Base-by-base conservation (phyloP, 2,888 invertebrate genomes). In the Drosophila anomalata region DNA sequence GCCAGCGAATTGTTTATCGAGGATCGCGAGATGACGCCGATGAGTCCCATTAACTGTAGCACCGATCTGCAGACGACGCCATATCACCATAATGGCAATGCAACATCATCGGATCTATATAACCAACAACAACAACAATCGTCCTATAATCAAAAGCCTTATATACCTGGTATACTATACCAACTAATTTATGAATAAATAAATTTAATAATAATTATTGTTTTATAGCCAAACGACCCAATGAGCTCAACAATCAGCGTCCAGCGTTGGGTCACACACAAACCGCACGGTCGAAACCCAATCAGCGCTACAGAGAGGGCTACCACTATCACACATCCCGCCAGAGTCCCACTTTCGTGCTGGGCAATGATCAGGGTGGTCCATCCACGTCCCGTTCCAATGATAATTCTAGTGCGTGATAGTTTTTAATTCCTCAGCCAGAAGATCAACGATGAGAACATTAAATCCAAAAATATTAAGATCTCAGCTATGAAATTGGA, bases 1-100 rank as follows among this genome's bases (percentile, higher is more conserved):
- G 93, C 93, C 67, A 94, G 94, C 90, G 93, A 93, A 80, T 90
- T 93, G 89, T 93, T 92, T 75, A 91, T 93, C 75, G 93, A 93
- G 81, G 93, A 93, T 89, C 91, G 93, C 76, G 92, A 92, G 87
- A 90, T 92, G 90, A 92, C 91, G 77, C 92, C 93, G 76, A 93
- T 93, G 90, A 92, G 93, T 87, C 91, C 92, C 82, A 89, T 91
- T 62, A 90, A 89, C 29, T 65, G 65, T 77, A 92, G 91, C 88
- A 90, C 91, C 75, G 91, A 91, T 79, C 66, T 85, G 42, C 91
- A 91, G 89, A 89, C 80, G 42, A 76, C 83, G 78, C 67, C 90
- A 78, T 90, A 90, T 73, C 84, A 78, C 71, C 84, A 78, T 68
- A 89, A 86, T 81, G 90, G 85, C 78, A 87, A 84, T 77, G 82